A percentile compares a stretch with the other conserved stretches of the same genome.
Conservation (phyloP, 2,113 vertebrate species). For the Leiothrix lutea region DNA sequence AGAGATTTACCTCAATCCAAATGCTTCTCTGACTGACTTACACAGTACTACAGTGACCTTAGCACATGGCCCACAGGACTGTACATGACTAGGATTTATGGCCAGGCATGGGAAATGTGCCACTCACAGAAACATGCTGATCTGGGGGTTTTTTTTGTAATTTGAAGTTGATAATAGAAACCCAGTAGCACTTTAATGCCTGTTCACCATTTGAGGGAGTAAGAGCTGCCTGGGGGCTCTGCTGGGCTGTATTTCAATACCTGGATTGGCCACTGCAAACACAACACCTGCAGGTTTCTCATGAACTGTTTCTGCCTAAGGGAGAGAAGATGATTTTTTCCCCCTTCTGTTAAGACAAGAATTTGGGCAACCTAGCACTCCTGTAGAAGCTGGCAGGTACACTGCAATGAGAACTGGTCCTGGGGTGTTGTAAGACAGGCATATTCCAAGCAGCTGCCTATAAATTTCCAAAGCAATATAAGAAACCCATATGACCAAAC, state of each 20-base stretch:
- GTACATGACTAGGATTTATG: conserved; percentile 52
- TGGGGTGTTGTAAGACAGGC: background rate
- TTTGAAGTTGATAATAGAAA: conserved; percentile 50
- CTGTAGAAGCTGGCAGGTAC: background rate
- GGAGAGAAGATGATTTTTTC: background rate
- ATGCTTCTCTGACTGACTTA: conserved; percentile 54
- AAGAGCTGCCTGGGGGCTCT: conserved; percentile 9
- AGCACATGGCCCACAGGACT: background rate
- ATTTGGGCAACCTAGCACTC: background rate
- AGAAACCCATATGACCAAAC: background rate
- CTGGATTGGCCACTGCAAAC: conserved; percentile 7
- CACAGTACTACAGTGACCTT: conserved; percentile 61
- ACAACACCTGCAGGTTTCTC: background rate
- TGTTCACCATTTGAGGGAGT: conserved; percentile 6
- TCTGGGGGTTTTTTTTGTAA: background rate
- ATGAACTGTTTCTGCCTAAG: background rate
- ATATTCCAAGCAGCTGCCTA: background rate
- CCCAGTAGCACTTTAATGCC: background rate
- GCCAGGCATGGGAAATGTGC: conserved; percentile 13
- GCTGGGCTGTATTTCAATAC: conserved; percentile 28
- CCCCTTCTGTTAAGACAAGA: background rate
- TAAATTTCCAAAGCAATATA: background rate
- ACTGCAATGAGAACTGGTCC: background rate
- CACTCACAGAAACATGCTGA: conserved; percentile 7
- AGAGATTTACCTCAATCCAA: conserved; percentile 22